Percentiles rank a stretch among this genome's conserved stretches.
phyloP scores from a whole-genome alignment of 2,797 vertebrate genomes.

The Acestrorhynchus altus region DNA sequence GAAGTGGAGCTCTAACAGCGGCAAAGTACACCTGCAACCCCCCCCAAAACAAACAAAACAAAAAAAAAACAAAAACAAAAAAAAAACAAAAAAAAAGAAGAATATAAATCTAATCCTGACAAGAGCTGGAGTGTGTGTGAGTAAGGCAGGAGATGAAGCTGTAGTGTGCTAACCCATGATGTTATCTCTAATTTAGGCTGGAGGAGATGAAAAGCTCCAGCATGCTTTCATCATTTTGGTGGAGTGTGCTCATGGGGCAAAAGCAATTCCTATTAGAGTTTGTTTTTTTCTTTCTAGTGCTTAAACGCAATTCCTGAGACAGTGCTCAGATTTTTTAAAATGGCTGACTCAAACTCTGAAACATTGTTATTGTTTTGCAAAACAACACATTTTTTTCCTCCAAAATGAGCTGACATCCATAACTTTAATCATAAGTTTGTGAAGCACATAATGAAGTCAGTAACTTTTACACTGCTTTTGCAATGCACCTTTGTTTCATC shows the following conservation, averaged over 20 bases:
- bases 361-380: not conserved
- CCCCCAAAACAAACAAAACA: too few species aligned
- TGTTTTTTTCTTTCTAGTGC: not conserved
- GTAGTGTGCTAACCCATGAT: slow-evolving; percentile 15
- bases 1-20: slow-evolving; percentile 21
- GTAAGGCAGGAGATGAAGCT: slow-evolving; percentile 9
- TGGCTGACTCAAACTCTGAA: not conserved
- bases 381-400: not conserved
- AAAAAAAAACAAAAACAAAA: slow-evolving; percentile 6
- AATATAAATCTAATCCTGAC: slow-evolving; percentile 49
- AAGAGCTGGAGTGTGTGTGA: slow-evolving; percentile 26
- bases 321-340: not conserved
- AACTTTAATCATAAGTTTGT: not conserved
- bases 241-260: slow-evolving; percentile 21
- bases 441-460: not conserved
- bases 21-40: slow-evolving; percentile 20
- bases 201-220: slow-evolving; percentile 42
- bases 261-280: slow-evolving; percentile 14
- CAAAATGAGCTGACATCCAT: not conserved
- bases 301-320: slow-evolving; percentile 14
- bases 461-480: not conserved
- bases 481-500: not conserved
- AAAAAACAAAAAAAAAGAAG: slow-evolving; percentile 18
- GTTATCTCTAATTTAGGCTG: slow-evolving; percentile 25
- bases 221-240: slow-evolving; percentile 27